Conservation (phyloP, 1,140 invertebrate species). For the Drosophila bipectinata region DNA sequence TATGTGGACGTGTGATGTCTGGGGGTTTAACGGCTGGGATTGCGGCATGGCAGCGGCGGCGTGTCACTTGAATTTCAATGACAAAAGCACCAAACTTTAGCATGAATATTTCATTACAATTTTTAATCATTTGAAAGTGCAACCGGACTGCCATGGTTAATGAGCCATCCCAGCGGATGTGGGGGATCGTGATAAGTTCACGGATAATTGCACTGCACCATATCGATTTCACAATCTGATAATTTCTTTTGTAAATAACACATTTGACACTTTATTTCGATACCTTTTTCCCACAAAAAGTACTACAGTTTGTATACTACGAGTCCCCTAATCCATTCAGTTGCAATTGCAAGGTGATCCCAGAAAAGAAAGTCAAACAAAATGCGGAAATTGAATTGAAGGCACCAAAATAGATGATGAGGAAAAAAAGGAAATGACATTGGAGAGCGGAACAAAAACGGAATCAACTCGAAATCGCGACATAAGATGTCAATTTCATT, state of each 20-base stretch:
- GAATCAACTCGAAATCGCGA: slow-evolving; percentile 72
- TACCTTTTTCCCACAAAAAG: too few relatives aligned
- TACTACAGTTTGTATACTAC: too few relatives aligned
- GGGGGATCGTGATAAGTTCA: slow-evolving; percentile 29
- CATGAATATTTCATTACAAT: slow-evolving; percentile 65
- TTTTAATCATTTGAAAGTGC: slow-evolving; percentile 67
- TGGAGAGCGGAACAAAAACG: slow-evolving; percentile 46
- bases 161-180: slow-evolving; percentile 38
- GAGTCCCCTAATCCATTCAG: background rate
- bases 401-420: slow-evolving; percentile 29
- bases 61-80: slow-evolving; percentile 53
- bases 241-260: too few relatives aligned
- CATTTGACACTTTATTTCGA: too few relatives aligned
- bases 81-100: slow-evolving; percentile 48
- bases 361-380: slow-evolving; percentile 28
- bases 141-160: slow-evolving; percentile 48
- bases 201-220: slow-evolving; percentile 22
- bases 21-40: slow-evolving; percentile 31
- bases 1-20: slow-evolving; percentile 34
- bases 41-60: slow-evolving; percentile 1
- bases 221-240: slow-evolving; percentile 18
- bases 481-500: slow-evolving; percentile 79
- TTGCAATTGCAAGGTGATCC: background rate
- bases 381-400: slow-evolving; percentile 72
- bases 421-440: slow-evolving; percentile 27